phyloP scores from a whole-genome alignment of 2,888 invertebrate species.

The Himalopsyche anomala region DNA sequence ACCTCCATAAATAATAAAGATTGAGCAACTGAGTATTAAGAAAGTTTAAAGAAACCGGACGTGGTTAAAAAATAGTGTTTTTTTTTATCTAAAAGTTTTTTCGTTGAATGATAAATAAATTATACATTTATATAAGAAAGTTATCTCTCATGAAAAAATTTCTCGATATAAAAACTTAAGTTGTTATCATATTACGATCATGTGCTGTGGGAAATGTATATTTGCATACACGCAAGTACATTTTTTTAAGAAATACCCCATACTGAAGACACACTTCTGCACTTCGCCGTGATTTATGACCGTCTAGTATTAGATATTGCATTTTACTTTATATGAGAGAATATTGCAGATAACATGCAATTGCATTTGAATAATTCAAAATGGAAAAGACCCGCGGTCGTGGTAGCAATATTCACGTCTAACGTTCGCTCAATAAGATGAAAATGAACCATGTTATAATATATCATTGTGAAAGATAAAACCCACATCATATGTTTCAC shows the following conservation, averaged over 20 bases:
- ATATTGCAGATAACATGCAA: conserved; percentile 5
- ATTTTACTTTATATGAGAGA: not conserved
- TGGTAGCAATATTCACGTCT: no score
- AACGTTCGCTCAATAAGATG: no score
- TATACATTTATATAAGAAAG: no score
- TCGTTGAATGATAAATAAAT: no score
- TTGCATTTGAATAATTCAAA: conserved; percentile 1
- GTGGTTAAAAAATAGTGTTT: no score
- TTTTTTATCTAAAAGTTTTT: no score
- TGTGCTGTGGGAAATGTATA: not conserved
- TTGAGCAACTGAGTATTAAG: no score
- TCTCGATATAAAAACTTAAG: not conserved
- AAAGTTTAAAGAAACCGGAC: no score
- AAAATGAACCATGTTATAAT: not conserved
- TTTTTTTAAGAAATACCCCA: not conserved
- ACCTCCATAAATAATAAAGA: no score
- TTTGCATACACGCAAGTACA: conserved; percentile 12
- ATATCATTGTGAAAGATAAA: no score
- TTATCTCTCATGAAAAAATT: not conserved
- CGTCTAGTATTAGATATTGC: conserved; percentile 7
- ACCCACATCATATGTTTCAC: not conserved
- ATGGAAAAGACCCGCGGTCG: no score
- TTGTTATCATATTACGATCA: not conserved
- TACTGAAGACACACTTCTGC: conserved; percentile 19
- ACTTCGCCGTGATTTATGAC: not conserved